Percentiles rank a stretch among this genome's conserved stretches.
phyloP scores from a whole-genome alignment of 2,113 vertebrate species.

The Mesoclemmys tuberculata region DNA sequence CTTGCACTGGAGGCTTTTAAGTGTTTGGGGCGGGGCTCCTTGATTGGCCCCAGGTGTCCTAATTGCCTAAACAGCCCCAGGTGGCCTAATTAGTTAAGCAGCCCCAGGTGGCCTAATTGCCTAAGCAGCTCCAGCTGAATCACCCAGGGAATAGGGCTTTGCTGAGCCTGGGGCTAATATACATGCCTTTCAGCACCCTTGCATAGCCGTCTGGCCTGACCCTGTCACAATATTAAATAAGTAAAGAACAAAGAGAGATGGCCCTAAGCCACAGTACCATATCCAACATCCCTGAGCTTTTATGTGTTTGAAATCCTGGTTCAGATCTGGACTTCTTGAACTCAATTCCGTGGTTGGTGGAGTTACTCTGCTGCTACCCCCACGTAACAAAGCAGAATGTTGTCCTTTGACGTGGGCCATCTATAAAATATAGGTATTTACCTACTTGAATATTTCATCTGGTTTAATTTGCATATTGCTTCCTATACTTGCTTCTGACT shows the following conservation, averaged over 20 bases:
- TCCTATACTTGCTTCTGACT: not conserved
- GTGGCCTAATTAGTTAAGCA: no score
- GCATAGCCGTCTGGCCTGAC: no score
- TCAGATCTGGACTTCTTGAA: not conserved
- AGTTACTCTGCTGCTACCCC: not conserved
- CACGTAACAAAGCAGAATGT: not conserved
- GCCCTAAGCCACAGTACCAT: not conserved
- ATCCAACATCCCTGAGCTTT: not conserved
- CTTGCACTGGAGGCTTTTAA: no score
- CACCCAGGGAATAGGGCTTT: no score
- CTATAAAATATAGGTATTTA: not conserved
- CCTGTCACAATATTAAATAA: no score
- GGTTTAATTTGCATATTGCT: not conserved
- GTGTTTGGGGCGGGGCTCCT: no score
- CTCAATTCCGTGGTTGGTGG: not conserved
- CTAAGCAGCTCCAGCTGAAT: no score
- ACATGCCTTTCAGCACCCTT: no score
- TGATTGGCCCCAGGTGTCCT: no score
- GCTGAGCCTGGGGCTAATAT: no score
- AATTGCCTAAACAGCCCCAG: no score
- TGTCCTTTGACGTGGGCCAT: not conserved
- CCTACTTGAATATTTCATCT: not conserved
- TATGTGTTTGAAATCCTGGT: not conserved
- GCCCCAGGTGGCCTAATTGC: no score
- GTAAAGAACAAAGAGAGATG: not conserved